Evolutionary conservation across 2,797 vertebrate species (phyloP).

Genomic region (Rhabdomys pumilio): DNA sequence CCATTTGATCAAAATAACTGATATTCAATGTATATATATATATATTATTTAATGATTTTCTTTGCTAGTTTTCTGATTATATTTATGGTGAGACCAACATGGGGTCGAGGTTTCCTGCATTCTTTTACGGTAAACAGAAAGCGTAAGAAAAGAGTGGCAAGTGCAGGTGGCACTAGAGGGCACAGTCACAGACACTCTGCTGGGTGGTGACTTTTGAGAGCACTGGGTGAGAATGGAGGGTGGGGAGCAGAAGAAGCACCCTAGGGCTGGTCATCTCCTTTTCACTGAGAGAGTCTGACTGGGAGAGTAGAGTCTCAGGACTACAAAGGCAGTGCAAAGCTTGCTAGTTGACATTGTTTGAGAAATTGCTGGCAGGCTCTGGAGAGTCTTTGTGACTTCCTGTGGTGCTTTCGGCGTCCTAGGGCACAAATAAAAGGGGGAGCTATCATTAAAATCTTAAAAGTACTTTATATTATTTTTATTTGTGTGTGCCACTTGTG

Average conservation of each 20-base stretch:
- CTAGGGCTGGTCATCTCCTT: neutral
- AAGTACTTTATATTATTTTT: neutral
- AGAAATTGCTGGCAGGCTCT: constrained; percentile 80
- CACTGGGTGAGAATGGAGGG: no score
- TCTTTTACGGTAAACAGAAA: constrained; percentile 24
- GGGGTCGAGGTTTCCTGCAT: constrained; percentile 32
- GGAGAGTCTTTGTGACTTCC: constrained; percentile 60
- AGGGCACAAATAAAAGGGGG: constrained; percentile 48
- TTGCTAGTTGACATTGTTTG: constrained; percentile 77
- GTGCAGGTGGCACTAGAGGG: neutral
- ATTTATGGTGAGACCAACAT: constrained; percentile 37
- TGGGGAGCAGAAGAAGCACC: neutral
- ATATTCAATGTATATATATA: neutral
- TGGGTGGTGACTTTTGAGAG: neutral
- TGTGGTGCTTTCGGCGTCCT: constrained; percentile 74
- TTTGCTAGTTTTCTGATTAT: constrained; percentile 26
- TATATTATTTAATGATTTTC: constrained; percentile 47
- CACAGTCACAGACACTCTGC: neutral
- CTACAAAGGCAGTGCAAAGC: constrained; percentile 74
- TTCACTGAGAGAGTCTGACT: neutral
- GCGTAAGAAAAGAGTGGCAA: neutral
- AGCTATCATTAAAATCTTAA: constrained; percentile 9
- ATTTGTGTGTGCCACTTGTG: neutral
- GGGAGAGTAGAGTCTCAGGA: neutral
- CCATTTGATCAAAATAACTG: constrained; percentile 47